Percentiles rank a stretch among this genome's conserved stretches.
Conservation (phyloP, 2,888 invertebrate species). For the Clistopyga incitator region DNA sequence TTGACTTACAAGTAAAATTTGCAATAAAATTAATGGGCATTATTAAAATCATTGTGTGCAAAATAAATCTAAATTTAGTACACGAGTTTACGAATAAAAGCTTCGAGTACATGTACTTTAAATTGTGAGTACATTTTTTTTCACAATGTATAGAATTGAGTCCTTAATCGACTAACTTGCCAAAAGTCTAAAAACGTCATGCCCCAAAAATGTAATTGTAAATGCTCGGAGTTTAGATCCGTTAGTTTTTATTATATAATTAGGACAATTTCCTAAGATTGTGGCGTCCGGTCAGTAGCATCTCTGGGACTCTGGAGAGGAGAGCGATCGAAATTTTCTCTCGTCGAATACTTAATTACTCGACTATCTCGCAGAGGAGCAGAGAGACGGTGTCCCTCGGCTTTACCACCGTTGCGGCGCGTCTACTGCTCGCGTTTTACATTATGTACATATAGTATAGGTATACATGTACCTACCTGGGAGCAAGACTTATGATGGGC, state of each 20-base stretch:
- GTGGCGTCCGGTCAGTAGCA: neutral
- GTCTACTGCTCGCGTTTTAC: conserved; percentile 60
- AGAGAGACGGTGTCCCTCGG: conserved; percentile 35
- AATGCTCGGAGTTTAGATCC: neutral
- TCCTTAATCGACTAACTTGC: neutral
- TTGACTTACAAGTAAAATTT: too few relatives aligned
- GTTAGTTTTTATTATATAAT: neutral
- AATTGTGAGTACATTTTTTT: too few relatives aligned
- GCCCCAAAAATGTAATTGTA: neutral
- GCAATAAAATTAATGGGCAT: too few relatives aligned
- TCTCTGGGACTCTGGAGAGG: neutral
- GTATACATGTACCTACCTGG: conserved; percentile 74
- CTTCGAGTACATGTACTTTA: too few relatives aligned
- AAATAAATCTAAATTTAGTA: too few relatives aligned
- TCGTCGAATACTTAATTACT: conserved; percentile 77
- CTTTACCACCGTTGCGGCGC: conserved; percentile 53
- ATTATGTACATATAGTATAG: conserved; percentile 64
- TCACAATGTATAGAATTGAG: neutral
- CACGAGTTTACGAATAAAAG: too few relatives aligned
- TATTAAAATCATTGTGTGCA: too few relatives aligned
- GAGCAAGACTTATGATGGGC: conserved; percentile 83
- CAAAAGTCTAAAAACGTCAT: neutral
- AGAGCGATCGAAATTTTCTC: conserved; percentile 76
- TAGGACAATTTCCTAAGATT: conserved; percentile 6
- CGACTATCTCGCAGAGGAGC: conserved; percentile 73